A percentile compares a stretch with the other conserved stretches of the same genome.
These are phyloP conservation scores for Tenthredo notha DNA, from an alignment of 2,888 invertebrate species.

Conservation along the genomic window DNA sequence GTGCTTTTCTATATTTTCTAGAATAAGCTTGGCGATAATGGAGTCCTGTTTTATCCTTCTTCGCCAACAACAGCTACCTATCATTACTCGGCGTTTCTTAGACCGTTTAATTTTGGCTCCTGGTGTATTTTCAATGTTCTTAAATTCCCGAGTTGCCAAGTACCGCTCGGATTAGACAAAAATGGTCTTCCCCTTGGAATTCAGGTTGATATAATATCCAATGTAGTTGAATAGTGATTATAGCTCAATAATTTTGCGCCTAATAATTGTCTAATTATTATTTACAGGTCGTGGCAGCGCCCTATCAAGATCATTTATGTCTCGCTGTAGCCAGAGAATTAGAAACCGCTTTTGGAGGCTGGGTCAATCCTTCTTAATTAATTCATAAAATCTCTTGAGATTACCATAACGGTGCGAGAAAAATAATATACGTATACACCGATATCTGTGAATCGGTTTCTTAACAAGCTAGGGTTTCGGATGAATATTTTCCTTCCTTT, in stretches of 20 bases:
- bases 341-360: constrained; percentile 86
- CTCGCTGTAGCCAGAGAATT: constrained; percentile 87
- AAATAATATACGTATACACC: neutral
- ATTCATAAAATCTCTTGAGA: neutral
- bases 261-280: constrained; percentile 13
- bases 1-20: constrained; percentile 73
- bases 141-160: constrained; percentile 90
- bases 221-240: neutral
- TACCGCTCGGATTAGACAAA: constrained; percentile 87
- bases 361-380: constrained; percentile 80
- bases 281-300: constrained; percentile 83
- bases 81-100: constrained; percentile 88
- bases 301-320: constrained; percentile 86
- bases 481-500: neutral
- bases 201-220: constrained; percentile 79
- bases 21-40: constrained; percentile 87
- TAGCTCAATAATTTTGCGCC: neutral
- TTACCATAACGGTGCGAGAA: neutral
- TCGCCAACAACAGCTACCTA: constrained; percentile 90
- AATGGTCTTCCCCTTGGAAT: constrained; percentile 89
- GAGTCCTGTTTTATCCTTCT: constrained; percentile 91
- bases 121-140: constrained; percentile 92
- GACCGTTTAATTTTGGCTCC: constrained; percentile 92
- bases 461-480: neutral
- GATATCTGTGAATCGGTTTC: neutral